phyloP scores from a whole-genome alignment of 2,797 vertebrate species.

The Danionella dracula region DNA sequence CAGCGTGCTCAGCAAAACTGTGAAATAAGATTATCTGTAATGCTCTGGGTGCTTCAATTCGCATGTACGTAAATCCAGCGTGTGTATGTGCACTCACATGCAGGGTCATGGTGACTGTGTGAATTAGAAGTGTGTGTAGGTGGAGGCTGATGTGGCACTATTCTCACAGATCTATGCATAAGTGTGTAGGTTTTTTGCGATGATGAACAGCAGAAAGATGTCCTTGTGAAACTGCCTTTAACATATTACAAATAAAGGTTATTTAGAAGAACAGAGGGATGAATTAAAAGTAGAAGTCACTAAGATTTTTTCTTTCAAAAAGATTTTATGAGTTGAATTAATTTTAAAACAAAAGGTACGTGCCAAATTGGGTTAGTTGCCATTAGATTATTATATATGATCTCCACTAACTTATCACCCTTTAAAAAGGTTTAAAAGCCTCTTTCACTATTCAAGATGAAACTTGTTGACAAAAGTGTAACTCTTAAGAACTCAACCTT shows the following conservation, averaged over 20 bases:
- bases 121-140: slow-evolving; percentile 18
- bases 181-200: slow-evolving; percentile 32
- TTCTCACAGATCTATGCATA: slow-evolving; percentile 27
- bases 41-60: slow-evolving; percentile 25
- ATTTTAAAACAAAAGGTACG: no score
- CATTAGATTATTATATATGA: no score
- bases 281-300: no score
- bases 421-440: no score
- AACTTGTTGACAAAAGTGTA: no score
- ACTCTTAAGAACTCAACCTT: no score
- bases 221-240: slow-evolving; percentile 52
- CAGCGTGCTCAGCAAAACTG: slow-evolving; percentile 22
- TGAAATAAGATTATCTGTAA: slow-evolving; percentile 36
- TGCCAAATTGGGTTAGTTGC: no score
- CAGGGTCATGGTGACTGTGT: background rate
- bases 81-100: background rate
- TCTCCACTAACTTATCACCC: no score
- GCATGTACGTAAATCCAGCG: background rate
- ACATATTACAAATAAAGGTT: slow-evolving; percentile 30
- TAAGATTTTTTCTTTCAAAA: no score
- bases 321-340: no score
- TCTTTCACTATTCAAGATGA: no score
- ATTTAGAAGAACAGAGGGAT: no score
- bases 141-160: slow-evolving; percentile 31
- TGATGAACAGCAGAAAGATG: slow-evolving; percentile 49